Conservation (phyloP, 2,888 invertebrate genomes). For the Drosophila demipolita region DNA sequence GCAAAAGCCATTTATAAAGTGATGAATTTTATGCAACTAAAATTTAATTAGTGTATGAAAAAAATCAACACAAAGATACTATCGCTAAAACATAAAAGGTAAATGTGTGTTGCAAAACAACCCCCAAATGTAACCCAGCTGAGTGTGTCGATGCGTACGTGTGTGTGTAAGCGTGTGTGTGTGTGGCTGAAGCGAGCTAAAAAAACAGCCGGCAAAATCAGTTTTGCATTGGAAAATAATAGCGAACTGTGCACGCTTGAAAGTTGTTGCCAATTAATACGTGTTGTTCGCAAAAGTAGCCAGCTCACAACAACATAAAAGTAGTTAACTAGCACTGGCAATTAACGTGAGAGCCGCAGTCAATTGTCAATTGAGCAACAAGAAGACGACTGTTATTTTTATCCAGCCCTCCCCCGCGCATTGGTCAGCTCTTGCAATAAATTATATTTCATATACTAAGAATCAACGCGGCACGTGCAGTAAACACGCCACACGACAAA, state of each 20-base stretch:
- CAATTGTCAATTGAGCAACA: slow-evolving; percentile 28
- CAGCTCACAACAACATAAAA: slow-evolving; percentile 7
- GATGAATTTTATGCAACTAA: slow-evolving; percentile 2
- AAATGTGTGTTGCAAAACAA: slow-evolving; percentile 53
- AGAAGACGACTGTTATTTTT: slow-evolving; percentile 39
- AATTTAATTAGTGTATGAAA: slow-evolving; percentile 11
- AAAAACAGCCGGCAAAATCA: slow-evolving; percentile 61
- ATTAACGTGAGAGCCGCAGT: slow-evolving; percentile 41
- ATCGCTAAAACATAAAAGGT: not conserved
- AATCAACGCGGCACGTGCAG: slow-evolving; percentile 47
- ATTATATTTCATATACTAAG: slow-evolving; percentile 24
- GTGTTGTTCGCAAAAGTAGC: slow-evolving; percentile 8
- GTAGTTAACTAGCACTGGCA: slow-evolving; percentile 39
- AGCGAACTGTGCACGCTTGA: slow-evolving; percentile 19
- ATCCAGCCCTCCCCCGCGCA: slow-evolving; percentile 8
- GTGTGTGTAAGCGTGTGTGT: slow-evolving; percentile 9
- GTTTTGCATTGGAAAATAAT: slow-evolving; percentile 37
- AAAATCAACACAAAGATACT: not conserved
- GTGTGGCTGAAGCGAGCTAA: slow-evolving; percentile 38
- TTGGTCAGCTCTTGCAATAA: slow-evolving; percentile 15
- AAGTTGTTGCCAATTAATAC: slow-evolving; percentile 14
- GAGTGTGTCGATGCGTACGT: slow-evolving; percentile 18
- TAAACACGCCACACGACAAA: slow-evolving; percentile 16
- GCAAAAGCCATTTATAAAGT: not conserved
- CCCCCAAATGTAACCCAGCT: slow-evolving; percentile 50